A percentile compares a stretch with the other conserved stretches of the same genome.
These are phyloP conservation scores for Lasioglossum pauxillum DNA, from an alignment of 2,888 invertebrate genomes.

Conservation along the genomic window DNA sequence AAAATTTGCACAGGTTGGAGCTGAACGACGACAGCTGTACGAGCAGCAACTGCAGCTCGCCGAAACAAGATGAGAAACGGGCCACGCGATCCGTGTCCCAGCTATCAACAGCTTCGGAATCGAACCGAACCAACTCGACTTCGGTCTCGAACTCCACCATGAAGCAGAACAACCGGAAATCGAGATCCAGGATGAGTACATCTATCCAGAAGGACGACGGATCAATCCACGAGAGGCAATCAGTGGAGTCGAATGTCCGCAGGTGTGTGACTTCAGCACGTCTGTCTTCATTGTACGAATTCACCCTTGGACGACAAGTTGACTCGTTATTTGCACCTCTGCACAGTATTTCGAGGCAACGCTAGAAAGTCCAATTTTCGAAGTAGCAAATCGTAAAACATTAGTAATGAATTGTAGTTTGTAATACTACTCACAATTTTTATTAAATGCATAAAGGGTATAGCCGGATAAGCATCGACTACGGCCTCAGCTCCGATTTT, in stretches of 20 bases:
- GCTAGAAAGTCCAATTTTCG: not conserved
- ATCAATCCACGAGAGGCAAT: slow-evolving; percentile 10
- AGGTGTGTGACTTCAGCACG: not conserved
- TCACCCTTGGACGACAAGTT: not conserved
- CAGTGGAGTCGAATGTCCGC: not conserved
- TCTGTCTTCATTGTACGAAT: not conserved
- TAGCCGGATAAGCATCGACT: too few species aligned
- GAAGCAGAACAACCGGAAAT: not conserved
- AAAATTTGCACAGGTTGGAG: slow-evolving; percentile 38
- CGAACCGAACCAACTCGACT: not conserved
- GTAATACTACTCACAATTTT: too few species aligned
- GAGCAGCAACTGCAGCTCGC: slow-evolving; percentile 70
- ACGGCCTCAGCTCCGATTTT: too few species aligned
- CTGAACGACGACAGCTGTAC: slow-evolving; percentile 71
- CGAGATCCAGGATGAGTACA: slow-evolving; percentile 8
- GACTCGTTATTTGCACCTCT: not conserved
- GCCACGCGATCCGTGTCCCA: slow-evolving; percentile 58
- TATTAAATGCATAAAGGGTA: too few species aligned
- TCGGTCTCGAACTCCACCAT: not conserved
- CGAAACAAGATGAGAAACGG: slow-evolving; percentile 66
- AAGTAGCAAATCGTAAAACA: too few species aligned
- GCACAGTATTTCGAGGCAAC: not conserved
- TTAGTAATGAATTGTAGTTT: too few species aligned
- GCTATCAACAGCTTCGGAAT: slow-evolving; percentile 69
- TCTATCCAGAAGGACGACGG: not conserved